Evolutionary conservation across 2,888 invertebrate genomes (phyloP), one percentile per base, ranked within the genome.

Genomic region (Rugalucina vietnamica): DNA sequence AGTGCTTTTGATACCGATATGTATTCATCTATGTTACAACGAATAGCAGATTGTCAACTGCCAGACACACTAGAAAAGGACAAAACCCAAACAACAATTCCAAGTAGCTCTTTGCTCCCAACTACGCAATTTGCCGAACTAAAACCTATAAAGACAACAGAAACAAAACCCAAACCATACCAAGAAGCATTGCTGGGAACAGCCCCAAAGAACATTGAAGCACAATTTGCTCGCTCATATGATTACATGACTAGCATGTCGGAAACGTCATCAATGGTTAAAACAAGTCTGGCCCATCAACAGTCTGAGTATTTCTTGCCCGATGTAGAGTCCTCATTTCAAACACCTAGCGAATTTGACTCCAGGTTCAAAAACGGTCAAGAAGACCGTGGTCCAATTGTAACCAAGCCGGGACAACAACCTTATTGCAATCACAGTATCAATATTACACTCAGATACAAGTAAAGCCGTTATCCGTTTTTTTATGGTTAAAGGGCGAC

Each of bases 391-490:
- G 21, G 2, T 65, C 65, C 32, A 65, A 24, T 65, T 43, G 70
- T 60, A 43, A 54, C 76, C 36, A 49, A 80, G 43, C 74, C 88
- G 21, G 54, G 79, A 8, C 80, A 82, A 18, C 83, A 84, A 21
- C 89, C 86, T 54, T 87, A 87, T 49, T 91, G 92, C 82, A 93
- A 92, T 76, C 92, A 92, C 73, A 93, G 92, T 73, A 93, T 93
- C n/a, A 93, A 93, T 74, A 93, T 93, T 18, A 93, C 93, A 10
- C 84, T 93, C 1, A 92, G 92, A 29, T 93, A 93, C 71, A 93
- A 92, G 65, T 92, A 82, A 83, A n/a, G n/a, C n/a, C n/a, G n/a
- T n/a, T n/a, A n/a, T n/a, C n/a, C n/a, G n/a, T n/a, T n/a, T n/a
- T n/a, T n/a, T n/a, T n/a, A n/a, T n/a, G n/a, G n/a, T n/a, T n/a